Percentiles rank a stretch among this genome's conserved stretches.
Evolutionary conservation across 2,113 vertebrate genomes (phyloP).

Genomic region (Diglossa brunneiventris): DNA sequence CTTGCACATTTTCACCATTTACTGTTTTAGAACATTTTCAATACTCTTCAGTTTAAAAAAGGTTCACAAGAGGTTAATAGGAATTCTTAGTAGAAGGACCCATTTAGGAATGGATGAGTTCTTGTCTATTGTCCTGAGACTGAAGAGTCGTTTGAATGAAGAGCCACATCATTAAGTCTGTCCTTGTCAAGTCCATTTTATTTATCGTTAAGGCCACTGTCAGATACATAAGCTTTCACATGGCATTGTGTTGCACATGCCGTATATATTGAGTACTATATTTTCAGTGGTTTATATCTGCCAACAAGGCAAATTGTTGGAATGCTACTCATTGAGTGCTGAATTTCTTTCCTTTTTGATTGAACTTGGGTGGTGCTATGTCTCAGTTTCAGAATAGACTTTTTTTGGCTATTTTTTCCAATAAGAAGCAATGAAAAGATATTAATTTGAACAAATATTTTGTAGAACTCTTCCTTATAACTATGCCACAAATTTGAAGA

Average conservation of each 20-base stretch:
- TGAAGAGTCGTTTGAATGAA: neutral
- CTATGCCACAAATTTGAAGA: neutral
- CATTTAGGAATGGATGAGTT: slow-evolving; percentile 11
- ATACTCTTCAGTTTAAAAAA: neutral
- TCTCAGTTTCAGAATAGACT: neutral
- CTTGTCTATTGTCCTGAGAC: slow-evolving; percentile 9
- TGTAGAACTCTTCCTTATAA: neutral
- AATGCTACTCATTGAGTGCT: neutral
- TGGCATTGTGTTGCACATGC: neutral
- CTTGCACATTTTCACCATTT: slow-evolving; percentile 1
- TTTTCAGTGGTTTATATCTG: neutral
- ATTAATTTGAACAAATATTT: neutral
- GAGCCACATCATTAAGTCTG: slow-evolving; percentile 11
- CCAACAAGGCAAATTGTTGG: neutral
- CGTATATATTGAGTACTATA: neutral
- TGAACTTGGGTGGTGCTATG: neutral
- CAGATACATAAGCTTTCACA: neutral
- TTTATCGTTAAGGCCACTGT: neutral
- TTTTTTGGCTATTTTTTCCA: neutral
- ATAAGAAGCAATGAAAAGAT: neutral
- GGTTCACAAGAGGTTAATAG: slow-evolving; percentile 38
- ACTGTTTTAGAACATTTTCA: slow-evolving; percentile 1
- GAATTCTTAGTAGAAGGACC: neutral
- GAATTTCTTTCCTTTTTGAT: neutral
- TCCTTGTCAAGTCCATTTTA: slow-evolving; percentile 45